Evolutionary conservation across 2,113 vertebrate genomes (phyloP).

Genomic region (Pseudorectes ferrugineus): DNA sequence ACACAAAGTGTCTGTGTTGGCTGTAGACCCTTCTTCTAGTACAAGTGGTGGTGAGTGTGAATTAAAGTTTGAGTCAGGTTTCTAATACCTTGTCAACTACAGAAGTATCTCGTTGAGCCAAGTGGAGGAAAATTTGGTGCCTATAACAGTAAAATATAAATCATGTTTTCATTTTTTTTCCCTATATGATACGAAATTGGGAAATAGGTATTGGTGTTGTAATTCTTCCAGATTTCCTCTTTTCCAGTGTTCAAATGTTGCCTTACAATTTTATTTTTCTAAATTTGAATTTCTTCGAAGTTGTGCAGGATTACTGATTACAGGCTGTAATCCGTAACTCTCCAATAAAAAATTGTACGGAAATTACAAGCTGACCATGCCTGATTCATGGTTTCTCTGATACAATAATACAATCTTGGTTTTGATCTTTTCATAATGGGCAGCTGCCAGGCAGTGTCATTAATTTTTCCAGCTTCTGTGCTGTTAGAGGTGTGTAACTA

Average conservation of each 20-base stretch:
- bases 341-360: neutral
- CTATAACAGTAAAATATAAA: neutral
- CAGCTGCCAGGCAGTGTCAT: neutral
- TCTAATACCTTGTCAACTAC: neutral
- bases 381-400: neutral
- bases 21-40: conserved; percentile 95
- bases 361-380: neutral
- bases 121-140: neutral
- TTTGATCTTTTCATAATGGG: neutral
- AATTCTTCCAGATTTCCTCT: neutral
- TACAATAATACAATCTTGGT: neutral
- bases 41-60: conserved; percentile 88
- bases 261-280: neutral
- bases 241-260: neutral
- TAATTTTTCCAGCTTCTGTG: neutral
- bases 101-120: neutral
- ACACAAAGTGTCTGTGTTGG: conserved; percentile 90
- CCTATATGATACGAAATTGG: fast-evolving
- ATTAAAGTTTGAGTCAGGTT: neutral
- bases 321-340: neutral
- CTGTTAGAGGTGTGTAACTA: neutral
- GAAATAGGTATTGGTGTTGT: neutral
- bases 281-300: neutral
- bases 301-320: neutral
- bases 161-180: fast-evolving